These are phyloP conservation scores for Platalea minor DNA, from an alignment of 2,797 vertebrate species.

Conservation along the genomic window DNA sequence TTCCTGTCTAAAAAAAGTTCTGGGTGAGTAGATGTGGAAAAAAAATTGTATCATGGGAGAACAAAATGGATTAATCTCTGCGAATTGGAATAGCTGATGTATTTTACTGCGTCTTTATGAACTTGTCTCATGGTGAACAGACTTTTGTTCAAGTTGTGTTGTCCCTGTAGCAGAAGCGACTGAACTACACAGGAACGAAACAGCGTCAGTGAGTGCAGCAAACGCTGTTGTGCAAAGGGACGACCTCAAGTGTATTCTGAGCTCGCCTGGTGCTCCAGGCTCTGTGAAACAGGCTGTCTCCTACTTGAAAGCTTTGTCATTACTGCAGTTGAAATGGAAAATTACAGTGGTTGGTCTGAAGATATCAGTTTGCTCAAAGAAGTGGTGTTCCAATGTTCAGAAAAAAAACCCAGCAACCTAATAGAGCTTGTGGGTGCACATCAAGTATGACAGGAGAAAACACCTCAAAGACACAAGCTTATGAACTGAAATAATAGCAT, in stretches of 20 bases:
- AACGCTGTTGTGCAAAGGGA: fast-evolving
- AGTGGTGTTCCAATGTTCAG: neutral
- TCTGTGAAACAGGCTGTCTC: neutral
- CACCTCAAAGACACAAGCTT: neutral
- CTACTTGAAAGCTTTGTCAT: neutral
- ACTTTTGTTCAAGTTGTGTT: neutral
- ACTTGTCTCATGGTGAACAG: neutral
- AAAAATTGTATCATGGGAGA: neutral
- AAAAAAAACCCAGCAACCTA: neutral
- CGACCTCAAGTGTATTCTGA: neutral
- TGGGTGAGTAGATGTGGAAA: neutral
- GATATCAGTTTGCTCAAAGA: neutral
- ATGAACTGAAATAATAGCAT: neutral
- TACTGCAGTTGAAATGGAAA: neutral
- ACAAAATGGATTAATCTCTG: neutral
- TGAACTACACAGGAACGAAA: neutral
- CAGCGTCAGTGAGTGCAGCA: neutral
- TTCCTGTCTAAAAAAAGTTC: neutral
- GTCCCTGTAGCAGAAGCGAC: neutral
- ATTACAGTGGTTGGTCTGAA: neutral
- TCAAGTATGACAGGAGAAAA: neutral
- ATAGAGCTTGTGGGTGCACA: fast-evolving
- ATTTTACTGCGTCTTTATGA: neutral
- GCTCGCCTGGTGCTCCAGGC: neutral
- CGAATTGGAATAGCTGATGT: neutral